These are phyloP conservation scores for Dipodomys ordii DNA, from an alignment of 2,113 vertebrate genomes.

Conservation along the genomic window DNA sequence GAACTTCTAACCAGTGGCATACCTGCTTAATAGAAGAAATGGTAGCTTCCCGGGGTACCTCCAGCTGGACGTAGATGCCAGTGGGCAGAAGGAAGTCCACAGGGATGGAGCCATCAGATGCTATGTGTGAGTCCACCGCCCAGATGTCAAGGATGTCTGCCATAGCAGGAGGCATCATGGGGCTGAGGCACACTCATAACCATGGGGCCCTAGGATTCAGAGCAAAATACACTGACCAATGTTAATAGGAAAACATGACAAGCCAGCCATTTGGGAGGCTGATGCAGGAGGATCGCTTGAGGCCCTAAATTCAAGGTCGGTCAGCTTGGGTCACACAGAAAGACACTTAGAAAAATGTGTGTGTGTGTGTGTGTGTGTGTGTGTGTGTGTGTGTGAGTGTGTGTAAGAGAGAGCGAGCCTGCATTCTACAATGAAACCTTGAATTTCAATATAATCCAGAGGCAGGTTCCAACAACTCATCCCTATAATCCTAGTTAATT, in stretches of 20 bases:
- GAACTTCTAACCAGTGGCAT: constrained; percentile 66
- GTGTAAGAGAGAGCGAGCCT: too few relatives aligned
- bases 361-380: too few relatives aligned
- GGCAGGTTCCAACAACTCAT: too few relatives aligned
- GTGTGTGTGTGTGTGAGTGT: too few relatives aligned
- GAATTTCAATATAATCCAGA: neutral
- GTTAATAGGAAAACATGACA: neutral
- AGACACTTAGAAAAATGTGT: neutral
- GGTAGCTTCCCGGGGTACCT: constrained; percentile 96
- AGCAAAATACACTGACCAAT: constrained; percentile 58
- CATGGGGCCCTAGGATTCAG: constrained; percentile 89
- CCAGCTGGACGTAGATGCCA: constrained; percentile 98
- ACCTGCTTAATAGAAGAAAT: constrained; percentile 98
- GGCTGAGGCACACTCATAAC: constrained; percentile 91
- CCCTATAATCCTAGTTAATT: too few relatives aligned
- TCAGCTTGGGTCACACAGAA: neutral
- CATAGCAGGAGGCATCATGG: constrained; percentile 98
- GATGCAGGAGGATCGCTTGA: neutral
- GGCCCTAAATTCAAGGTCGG: neutral
- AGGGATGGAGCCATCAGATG: constrained; percentile 91
- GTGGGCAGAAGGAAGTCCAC: constrained; percentile 98
- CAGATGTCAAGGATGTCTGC: constrained; percentile 98
- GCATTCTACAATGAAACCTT: too few relatives aligned
- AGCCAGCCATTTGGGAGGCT: neutral
- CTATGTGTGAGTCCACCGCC: constrained; percentile 94